Evolutionary conservation across 2,888 invertebrate genomes (phyloP).

Genomic region (Eudiplozoon nipponicum): DNA sequence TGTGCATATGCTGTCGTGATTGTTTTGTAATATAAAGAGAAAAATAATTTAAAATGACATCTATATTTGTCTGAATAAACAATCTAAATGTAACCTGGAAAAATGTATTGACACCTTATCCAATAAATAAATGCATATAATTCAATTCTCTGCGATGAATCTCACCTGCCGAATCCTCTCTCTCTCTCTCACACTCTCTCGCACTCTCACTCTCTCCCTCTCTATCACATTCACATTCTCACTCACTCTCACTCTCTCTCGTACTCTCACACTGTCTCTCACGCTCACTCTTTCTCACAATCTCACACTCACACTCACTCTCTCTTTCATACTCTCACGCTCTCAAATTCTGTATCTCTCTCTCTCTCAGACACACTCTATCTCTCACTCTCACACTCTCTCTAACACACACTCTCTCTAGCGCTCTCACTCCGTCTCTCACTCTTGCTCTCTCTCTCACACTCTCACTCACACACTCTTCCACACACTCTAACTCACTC

Average conservation of each 20-base stretch:
- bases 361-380: not conserved
- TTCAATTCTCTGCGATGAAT: too few relatives aligned
- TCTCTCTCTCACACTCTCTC: conserved; percentile 6
- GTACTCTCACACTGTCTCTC: conserved; percentile 1
- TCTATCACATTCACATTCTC: not conserved
- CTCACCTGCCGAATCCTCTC: too few relatives aligned
- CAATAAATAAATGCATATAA: too few relatives aligned
- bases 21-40: too few relatives aligned
- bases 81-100: too few relatives aligned
- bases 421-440: not conserved
- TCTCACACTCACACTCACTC: conserved; percentile 4
- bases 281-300: conserved; percentile 1
- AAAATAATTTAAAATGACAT: too few relatives aligned
- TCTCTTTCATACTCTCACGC: not conserved
- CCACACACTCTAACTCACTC: not conserved
- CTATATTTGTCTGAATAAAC: too few relatives aligned
- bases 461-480: not conserved
- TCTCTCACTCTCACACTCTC: conserved; percentile 1
- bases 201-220: conserved; percentile 6
- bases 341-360: conserved; percentile 2
- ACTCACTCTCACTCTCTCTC: conserved; percentile 5
- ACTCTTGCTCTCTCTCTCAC: conserved; percentile 1
- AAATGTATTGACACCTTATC: too few relatives aligned
- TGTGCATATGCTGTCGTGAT: too few relatives aligned
- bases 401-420: conserved; percentile 1